Percentiles rank a stretch among this genome's conserved stretches.
Evolutionary conservation across 2,797 vertebrate genomes (phyloP).

Genomic region (Synaphobranchus kaupii): DNA sequence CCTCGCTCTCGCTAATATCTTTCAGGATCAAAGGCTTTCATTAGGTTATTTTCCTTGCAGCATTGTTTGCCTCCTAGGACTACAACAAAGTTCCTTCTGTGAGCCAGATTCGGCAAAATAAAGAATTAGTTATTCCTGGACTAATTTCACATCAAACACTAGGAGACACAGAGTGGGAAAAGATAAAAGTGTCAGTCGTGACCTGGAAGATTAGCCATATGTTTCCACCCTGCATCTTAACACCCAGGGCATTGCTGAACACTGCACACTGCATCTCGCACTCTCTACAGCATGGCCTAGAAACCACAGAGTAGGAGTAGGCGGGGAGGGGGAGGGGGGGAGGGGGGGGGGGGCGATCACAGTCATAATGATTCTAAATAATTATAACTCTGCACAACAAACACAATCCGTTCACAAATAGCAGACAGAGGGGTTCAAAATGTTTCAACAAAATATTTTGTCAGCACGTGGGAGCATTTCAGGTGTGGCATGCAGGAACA

Average conservation of each 20-base stretch:
- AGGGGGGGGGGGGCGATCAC: not conserved
- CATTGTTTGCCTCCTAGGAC: constrained; percentile 73
- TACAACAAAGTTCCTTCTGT: constrained; percentile 62
- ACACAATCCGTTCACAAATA: not conserved
- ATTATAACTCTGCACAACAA: not conserved
- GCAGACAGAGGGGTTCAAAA: not conserved
- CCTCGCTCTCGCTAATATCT: constrained; percentile 61
- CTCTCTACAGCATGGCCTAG: constrained; percentile 40
- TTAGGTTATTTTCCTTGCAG: constrained; percentile 66
- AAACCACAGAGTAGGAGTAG: constrained; percentile 30
- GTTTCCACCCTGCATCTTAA: constrained; percentile 48
- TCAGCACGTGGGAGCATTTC: not conserved
- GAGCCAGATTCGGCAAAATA: constrained; percentile 60
- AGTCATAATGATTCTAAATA: not conserved
- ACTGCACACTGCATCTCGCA: constrained; percentile 23
- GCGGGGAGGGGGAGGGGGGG: too few species aligned
- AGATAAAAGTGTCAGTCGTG: constrained; percentile 61
- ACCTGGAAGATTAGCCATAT: constrained; percentile 56
- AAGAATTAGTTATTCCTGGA: constrained; percentile 67
- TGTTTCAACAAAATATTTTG: too few species aligned
- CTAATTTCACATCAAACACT: constrained; percentile 71
- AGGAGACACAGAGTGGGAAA: constrained; percentile 54
- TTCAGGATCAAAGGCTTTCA: constrained; percentile 73
- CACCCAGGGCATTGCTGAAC: constrained; percentile 40
- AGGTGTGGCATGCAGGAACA: not conserved